These are phyloP conservation scores for Euura lappo DNA, from an alignment of 1,140 invertebrate species.

Conservation along the genomic window DNA sequence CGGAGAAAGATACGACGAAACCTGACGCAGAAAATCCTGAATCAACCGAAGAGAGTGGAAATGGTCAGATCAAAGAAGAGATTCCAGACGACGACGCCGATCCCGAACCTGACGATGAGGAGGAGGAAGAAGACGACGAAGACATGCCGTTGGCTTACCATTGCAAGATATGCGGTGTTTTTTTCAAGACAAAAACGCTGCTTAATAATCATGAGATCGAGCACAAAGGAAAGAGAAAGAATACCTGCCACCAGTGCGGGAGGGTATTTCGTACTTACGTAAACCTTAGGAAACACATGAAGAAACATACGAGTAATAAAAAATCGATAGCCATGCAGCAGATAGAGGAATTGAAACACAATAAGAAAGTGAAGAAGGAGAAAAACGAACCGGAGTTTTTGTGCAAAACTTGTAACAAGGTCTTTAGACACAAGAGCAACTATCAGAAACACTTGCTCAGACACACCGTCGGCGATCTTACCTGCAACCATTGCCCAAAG, in stretches of 20 bases:
- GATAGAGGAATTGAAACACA: conserved; percentile 33
- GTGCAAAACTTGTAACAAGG: conserved; percentile 53
- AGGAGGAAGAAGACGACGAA: conserved; percentile 25
- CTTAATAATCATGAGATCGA: conserved; percentile 45
- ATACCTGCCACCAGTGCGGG: conserved; percentile 47
- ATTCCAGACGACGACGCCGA: conserved; percentile 21
- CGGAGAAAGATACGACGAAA: background rate
- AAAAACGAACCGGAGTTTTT: conserved; percentile 41
- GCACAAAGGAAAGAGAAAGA: conserved; percentile 45
- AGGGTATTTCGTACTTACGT: conserved; percentile 44
- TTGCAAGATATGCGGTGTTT: conserved; percentile 44
- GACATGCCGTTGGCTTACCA: conserved; percentile 44
- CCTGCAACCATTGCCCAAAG: conserved; percentile 54
- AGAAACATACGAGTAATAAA: conserved; percentile 37
- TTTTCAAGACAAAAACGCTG: conserved; percentile 40
- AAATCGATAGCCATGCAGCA: conserved; percentile 38
- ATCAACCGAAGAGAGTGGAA: conserved; percentile 28
- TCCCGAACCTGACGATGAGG: too few species aligned
- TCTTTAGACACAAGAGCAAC: conserved; percentile 54
- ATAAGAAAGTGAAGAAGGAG: conserved; percentile 33
- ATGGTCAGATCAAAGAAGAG: conserved; percentile 12
- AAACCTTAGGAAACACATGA: conserved; percentile 49
- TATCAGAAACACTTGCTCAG: conserved; percentile 52
- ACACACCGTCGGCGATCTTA: conserved; percentile 50
- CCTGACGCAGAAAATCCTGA: conserved; percentile 24